These are phyloP conservation scores for Hesperia comma DNA, from an alignment of 2,888 invertebrate genomes.

Conservation along the genomic window DNA sequence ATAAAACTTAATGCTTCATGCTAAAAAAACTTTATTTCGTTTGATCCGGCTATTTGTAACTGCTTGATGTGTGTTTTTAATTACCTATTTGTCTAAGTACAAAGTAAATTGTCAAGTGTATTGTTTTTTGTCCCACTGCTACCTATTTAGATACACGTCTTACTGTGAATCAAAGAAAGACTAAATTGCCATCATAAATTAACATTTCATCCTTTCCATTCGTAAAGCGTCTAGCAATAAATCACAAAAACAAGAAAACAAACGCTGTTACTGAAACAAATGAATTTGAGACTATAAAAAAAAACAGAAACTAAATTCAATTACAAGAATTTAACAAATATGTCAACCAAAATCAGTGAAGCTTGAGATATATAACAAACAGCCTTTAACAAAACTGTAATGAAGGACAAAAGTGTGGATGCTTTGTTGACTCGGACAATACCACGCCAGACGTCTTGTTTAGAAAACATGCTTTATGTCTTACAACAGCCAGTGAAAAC, in stretches of 20 bases:
- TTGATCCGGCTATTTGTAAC: too few relatives aligned
- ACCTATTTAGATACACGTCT: background rate
- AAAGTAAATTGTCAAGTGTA: background rate
- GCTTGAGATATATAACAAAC: constrained; percentile 56
- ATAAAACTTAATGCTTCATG: too few relatives aligned
- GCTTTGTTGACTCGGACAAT: constrained; percentile 55
- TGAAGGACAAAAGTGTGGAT: constrained; percentile 46
- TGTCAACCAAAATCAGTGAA: constrained; percentile 64
- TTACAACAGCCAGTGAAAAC: constrained; percentile 59
- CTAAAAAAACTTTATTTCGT: too few relatives aligned
- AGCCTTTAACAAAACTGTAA: constrained; percentile 48
- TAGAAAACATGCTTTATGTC: constrained; percentile 65
- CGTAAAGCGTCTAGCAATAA: constrained; percentile 34
- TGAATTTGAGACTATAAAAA: constrained; percentile 37
- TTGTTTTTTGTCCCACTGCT: background rate
- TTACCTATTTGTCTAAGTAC: background rate
- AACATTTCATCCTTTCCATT: constrained; percentile 32
- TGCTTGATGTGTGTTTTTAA: background rate
- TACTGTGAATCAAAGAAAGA: constrained; percentile 14
- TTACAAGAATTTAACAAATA: constrained; percentile 55
- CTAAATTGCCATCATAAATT: constrained; percentile 35
- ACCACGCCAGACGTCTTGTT: constrained; percentile 72
- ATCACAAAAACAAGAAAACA: constrained; percentile 40
- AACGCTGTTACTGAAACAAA: constrained; percentile 40
- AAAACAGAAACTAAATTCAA: constrained; percentile 50